Evolutionary conservation across 2,888 invertebrate species (phyloP).

Genomic region (Nephrotoma flavescens): DNA sequence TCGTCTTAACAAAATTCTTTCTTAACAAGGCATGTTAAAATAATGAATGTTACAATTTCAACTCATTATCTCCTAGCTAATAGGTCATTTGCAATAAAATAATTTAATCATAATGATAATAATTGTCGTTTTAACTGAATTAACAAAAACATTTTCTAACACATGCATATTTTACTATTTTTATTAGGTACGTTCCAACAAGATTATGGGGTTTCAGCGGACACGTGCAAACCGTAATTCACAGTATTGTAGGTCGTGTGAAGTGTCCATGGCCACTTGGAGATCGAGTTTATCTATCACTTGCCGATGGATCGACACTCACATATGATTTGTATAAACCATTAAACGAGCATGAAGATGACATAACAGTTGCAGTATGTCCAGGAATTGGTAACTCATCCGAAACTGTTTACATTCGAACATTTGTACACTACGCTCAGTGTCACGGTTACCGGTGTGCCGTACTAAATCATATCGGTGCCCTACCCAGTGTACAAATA

Average conservation of each 20-base stretch:
- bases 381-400: constrained; percentile 91
- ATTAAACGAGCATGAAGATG: constrained; percentile 58
- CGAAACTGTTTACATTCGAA: constrained; percentile 85
- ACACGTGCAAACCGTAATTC: constrained; percentile 84
- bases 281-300: constrained; percentile 56
- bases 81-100: background rate
- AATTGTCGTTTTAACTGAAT: background rate
- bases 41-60: background rate
- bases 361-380: constrained; percentile 74
- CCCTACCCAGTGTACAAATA: constrained; percentile 67
- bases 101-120: background rate
- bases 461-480: constrained; percentile 88
- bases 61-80: background rate
- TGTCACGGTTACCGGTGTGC: constrained; percentile 83
- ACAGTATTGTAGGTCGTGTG: constrained; percentile 75
- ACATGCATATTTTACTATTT: background rate
- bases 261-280: constrained; percentile 82
- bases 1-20: no score
- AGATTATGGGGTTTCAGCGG: constrained; percentile 91
- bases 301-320: constrained; percentile 75
- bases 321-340: constrained; percentile 89
- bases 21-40: no score
- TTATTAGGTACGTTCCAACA: constrained; percentile 68
- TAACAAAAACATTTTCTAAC: background rate
- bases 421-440: constrained; percentile 84